Conservation (phyloP, 2,113 vertebrate genomes). For the Neopipo cinnamomea region DNA sequence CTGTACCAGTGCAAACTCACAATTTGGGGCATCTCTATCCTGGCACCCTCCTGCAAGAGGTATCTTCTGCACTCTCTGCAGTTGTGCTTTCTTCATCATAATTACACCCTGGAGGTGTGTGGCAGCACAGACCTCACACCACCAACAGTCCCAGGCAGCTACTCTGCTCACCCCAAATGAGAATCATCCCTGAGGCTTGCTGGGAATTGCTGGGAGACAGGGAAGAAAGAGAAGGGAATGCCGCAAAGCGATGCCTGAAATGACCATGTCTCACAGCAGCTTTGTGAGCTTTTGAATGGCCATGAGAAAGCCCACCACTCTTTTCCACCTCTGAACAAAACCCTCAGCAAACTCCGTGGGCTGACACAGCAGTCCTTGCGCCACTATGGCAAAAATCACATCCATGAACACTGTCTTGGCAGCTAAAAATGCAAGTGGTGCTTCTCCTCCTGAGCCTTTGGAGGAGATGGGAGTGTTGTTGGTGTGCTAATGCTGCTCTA, state of each 20-base stretch:
- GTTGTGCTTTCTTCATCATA: neutral
- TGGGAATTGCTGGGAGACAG: neutral
- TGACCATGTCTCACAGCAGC: neutral
- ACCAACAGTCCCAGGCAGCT: neutral
- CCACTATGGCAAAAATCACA: neutral
- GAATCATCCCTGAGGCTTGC: neutral
- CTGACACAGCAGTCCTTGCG: rapidly evolving
- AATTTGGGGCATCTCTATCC: neutral
- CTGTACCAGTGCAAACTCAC: neutral
- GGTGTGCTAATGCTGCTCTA: neutral
- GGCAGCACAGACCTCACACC: neutral
- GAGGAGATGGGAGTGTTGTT: rapidly evolving
- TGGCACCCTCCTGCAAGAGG: neutral
- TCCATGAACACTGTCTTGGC: neutral
- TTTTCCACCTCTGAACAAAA: neutral
- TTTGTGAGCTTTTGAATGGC: neutral
- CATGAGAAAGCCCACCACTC: neutral
- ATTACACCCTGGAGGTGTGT: neutral
- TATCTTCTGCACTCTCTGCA: neutral
- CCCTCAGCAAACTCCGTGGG: neutral
- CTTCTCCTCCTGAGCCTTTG: neutral
- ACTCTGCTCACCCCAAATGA: neutral
- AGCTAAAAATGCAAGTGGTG: neutral
- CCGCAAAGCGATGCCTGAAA: neutral
- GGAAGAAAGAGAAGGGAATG: neutral